Conservation (phyloP, 2,113 vertebrate genomes). For the Calypte anna region DNA sequence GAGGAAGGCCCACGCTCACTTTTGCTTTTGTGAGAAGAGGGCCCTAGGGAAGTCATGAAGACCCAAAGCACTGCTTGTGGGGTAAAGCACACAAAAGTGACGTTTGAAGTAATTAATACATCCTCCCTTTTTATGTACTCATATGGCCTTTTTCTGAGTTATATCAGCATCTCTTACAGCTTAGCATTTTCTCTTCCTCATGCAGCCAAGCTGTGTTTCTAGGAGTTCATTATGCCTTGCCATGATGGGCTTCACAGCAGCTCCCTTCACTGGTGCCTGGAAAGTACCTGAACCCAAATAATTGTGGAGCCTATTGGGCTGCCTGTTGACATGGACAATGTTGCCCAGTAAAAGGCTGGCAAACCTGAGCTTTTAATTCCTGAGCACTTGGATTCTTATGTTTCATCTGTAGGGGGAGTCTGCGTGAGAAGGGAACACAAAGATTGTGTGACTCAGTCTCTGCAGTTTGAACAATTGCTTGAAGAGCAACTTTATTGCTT, state of each 20-base stretch:
- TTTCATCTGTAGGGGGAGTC: not conserved
- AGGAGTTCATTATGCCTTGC: not conserved
- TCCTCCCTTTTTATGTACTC: not conserved
- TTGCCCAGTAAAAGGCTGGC: not conserved
- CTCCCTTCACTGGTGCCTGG: not conserved
- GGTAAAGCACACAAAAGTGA: not conserved
- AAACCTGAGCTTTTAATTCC: not conserved
- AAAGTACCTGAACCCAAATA: not conserved
- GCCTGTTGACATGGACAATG: fast-evolving
- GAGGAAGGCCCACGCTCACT: not conserved
- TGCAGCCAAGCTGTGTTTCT: not conserved
- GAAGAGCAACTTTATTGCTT: conserved; percentile 1
- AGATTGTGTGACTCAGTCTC: not conserved
- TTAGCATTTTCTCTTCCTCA: not conserved
- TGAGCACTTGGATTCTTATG: not conserved
- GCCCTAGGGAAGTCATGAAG: fast-evolving
- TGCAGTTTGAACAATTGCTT: conserved; percentile 10
- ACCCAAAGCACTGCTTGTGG: fast-evolving
- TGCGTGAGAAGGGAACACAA: not conserved
- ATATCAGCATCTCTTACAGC: not conserved
- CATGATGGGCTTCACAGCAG: not conserved
- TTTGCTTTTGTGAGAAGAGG: not conserved
- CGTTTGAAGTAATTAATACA: not conserved
- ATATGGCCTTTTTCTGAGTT: not conserved
- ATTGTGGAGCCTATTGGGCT: not conserved